These are phyloP conservation scores for Halcyon senegalensis DNA, from an alignment of 2,113 vertebrate genomes.

Conservation along the genomic window DNA sequence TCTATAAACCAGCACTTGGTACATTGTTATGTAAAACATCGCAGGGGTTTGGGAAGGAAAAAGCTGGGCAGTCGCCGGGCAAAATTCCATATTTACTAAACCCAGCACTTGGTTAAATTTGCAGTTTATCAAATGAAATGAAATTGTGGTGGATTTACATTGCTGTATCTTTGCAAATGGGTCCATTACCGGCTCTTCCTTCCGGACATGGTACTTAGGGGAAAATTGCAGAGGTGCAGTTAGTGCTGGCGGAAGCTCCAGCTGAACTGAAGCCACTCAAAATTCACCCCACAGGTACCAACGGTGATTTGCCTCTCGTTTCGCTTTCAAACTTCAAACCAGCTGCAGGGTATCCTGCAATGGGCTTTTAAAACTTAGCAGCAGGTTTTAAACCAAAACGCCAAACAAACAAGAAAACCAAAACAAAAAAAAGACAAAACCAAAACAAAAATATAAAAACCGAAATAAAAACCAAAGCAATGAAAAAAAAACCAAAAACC, in stretches of 20 bases:
- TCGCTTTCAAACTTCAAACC: not conserved
- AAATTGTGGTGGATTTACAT: not conserved
- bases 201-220: not conserved
- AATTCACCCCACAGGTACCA: not conserved
- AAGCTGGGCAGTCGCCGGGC: not conserved
- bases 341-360: not conserved
- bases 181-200: not conserved
- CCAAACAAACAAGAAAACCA: no score
- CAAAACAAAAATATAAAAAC: no score
- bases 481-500: no score
- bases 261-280: not conserved
- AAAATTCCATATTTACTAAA: not conserved
- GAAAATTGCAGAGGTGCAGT: not conserved
- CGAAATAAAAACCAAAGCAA: no score
- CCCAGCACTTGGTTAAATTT: not conserved
- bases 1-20: not conserved
- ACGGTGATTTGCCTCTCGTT: not conserved
- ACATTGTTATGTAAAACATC: rapidly evolving
- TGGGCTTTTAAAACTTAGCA: not conserved
- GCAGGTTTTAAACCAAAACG: not conserved
- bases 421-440: no score
- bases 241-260: rapidly evolving
- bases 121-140: not conserved
- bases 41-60: not conserved
- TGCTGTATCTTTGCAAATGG: not conserved